A percentile compares a stretch with the other conserved stretches of the same genome.
Evolutionary conservation across 2,888 invertebrate species (phyloP).

Genomic region (Ectobius pallidus): DNA sequence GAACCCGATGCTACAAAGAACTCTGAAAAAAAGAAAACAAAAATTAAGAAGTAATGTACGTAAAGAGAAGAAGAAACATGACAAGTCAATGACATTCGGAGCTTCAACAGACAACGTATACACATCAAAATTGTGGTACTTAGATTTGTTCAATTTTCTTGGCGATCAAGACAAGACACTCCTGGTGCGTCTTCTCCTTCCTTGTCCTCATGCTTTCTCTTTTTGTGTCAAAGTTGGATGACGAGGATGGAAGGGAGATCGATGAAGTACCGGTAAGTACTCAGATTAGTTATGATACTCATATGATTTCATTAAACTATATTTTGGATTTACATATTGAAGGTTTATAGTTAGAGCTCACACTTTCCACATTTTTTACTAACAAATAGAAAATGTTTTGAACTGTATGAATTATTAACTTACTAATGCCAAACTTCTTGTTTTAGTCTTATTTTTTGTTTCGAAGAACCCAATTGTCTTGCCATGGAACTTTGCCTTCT

Average conservation of each 20-base stretch:
- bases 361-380: conserved; percentile 17
- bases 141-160: conserved; percentile 11
- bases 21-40: not conserved
- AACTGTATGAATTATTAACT: conserved; percentile 21
- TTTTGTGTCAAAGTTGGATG: conserved; percentile 14
- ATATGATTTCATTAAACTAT: conserved; percentile 17
- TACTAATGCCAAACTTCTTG: conserved; percentile 5
- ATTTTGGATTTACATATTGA: conserved; percentile 24
- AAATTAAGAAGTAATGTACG: conserved; percentile 12
- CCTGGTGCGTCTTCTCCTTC: not conserved
- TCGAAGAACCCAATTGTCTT: conserved; percentile 17
- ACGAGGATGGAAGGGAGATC: conserved; percentile 20
- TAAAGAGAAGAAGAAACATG: conserved; percentile 9
- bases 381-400: conserved; percentile 19
- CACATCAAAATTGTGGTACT: conserved; percentile 16
- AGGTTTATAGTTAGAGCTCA: conserved; percentile 25
- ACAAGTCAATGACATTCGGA: not conserved
- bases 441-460: conserved; percentile 15
- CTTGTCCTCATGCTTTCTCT: too few relatives aligned
- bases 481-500: not conserved
- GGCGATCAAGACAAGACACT: too few relatives aligned
- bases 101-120: conserved; percentile 8
- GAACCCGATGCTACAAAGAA: not conserved
- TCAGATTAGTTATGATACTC: conserved; percentile 26
- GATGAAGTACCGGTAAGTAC: conserved; percentile 22